Conservation (phyloP, 2,113 vertebrate genomes). For the Equus przewalskii region DNA sequence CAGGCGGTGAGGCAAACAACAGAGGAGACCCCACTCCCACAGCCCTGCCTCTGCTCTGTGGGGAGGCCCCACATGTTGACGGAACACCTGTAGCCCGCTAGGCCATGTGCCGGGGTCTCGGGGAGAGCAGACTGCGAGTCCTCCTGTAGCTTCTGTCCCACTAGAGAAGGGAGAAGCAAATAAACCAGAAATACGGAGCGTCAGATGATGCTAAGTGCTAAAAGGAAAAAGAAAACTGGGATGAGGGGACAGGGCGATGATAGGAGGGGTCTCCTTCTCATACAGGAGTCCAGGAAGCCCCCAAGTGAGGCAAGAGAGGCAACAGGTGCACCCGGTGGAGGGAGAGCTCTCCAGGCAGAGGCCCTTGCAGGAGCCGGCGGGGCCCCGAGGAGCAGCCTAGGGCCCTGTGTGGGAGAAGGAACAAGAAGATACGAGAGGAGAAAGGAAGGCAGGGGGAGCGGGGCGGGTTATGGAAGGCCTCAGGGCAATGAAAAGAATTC, state of each 20-base stretch:
- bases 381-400: no score
- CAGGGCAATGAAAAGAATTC: not conserved
- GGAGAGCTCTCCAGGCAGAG: not conserved
- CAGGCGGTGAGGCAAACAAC: not conserved
- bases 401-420: not conserved
- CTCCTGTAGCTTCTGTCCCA: no score
- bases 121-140: not conserved
- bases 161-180: not conserved
- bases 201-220: not conserved
- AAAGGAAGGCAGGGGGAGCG: not conserved
- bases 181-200: not conserved
- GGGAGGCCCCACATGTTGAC: fast-evolving
- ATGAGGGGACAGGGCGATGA: fast-evolving
- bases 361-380: not conserved
- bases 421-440: not conserved
- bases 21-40: fast-evolving
- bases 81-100: fast-evolving
- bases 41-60: fast-evolving
- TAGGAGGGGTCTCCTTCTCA: not conserved
- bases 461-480: not conserved
- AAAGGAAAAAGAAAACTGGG: not conserved
- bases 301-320: fast-evolving
- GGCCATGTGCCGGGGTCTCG: not conserved
- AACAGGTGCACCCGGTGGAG: fast-evolving
- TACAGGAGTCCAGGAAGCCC: not conserved